Evolutionary conservation across 2,113 vertebrate genomes (phyloP).

Genomic region (human): GRCh38 chr14:56651501-56652000

Average conservation of each 20-base stretch:
- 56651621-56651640: neutral
- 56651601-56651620: neutral
- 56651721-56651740: neutral
- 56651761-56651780: neutral
- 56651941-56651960: neutral
- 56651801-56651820: neutral
- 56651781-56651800: neutral
- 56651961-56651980: slow-evolving; percentile 30
- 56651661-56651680: neutral
- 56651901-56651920: neutral
- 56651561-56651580: neutral
- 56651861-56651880: neutral
- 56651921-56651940: slow-evolving; percentile 30
- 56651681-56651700: neutral
- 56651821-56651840: neutral
- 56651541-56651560: neutral
- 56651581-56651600: neutral
- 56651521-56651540: neutral
- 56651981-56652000: neutral
- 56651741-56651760: neutral
- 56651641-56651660: neutral
- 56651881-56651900: neutral
- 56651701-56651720: neutral
- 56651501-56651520: neutral
- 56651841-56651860: neutral